Evolutionary conservation across 2,797 vertebrate species (phyloP).

Genomic region (Tokudaia tokunoshimensis): DNA sequence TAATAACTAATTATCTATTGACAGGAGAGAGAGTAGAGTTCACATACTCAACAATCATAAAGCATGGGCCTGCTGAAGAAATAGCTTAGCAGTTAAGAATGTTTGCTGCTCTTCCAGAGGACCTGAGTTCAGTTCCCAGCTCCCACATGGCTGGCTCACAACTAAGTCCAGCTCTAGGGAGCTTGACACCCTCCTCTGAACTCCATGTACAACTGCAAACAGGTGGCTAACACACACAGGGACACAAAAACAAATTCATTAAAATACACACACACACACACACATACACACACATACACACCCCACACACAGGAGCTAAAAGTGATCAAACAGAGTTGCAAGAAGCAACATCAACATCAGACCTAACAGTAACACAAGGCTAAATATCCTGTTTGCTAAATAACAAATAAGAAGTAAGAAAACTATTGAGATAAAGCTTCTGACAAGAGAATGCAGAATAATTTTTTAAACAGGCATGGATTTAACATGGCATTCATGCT

Average conservation of each 20-base stretch:
- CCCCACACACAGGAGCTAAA: background rate
- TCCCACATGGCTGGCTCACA: background rate
- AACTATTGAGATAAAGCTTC: background rate
- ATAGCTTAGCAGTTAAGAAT: background rate
- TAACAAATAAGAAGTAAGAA: background rate
- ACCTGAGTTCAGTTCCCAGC: background rate
- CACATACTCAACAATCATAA: background rate
- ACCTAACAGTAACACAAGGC: background rate
- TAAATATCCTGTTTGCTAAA: constrained; percentile 9
- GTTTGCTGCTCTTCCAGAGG: background rate
- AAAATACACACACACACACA: too few relatives aligned
- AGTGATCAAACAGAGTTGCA: background rate
- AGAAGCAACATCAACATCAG: background rate
- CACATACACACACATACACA: too few relatives aligned
- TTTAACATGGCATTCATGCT: background rate
- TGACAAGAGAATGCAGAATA: constrained; percentile 27
- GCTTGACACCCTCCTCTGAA: background rate
- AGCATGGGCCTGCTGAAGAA: background rate
- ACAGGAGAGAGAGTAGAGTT: background rate
- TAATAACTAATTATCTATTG: constrained; percentile 5
- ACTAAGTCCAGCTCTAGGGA: background rate
- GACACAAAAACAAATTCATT: background rate
- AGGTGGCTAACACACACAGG: background rate
- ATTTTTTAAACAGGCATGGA: background rate
- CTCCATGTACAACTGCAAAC: background rate